Percentiles rank a stretch among this genome's conserved stretches.
phyloP scores from a whole-genome alignment of 2,113 vertebrate genomes.

The Oryzias woworae region DNA sequence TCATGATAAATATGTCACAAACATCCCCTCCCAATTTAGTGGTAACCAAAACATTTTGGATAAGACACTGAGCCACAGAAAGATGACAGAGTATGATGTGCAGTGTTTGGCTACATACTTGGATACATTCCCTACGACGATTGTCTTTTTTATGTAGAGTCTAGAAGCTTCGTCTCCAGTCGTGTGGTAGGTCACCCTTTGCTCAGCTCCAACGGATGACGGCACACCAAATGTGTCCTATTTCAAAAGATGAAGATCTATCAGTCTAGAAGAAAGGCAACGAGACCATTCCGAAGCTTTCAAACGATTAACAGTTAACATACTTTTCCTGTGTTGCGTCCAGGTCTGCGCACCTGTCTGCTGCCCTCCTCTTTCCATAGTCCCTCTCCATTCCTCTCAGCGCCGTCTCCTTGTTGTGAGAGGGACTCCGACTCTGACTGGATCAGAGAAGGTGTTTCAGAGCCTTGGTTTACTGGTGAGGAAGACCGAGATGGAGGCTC shows the following conservation, averaged over 20 bases:
- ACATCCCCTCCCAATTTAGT: no score
- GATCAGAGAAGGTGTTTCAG: slow-evolving; percentile 88
- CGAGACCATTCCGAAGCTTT: not conserved
- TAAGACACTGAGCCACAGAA: not conserved
- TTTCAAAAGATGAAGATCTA: slow-evolving; percentile 31
- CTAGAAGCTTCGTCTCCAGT: slow-evolving; percentile 88
- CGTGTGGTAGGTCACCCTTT: slow-evolving; percentile 80
- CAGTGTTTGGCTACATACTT: slow-evolving; percentile 77
- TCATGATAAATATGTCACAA: no score
- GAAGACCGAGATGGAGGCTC: slow-evolving; percentile 94
- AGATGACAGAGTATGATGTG: not conserved
- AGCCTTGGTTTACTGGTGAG: slow-evolving; percentile 94
- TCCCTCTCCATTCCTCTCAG: slow-evolving; percentile 72
- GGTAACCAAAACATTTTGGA: not conserved
- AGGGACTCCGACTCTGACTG: slow-evolving; percentile 93
- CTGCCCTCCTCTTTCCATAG: slow-evolving; percentile 75
- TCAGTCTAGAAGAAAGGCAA: not conserved
- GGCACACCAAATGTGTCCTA: slow-evolving; percentile 86
- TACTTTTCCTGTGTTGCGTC: slow-evolving; percentile 84
- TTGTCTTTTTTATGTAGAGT: slow-evolving; percentile 96
- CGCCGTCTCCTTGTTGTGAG: slow-evolving; percentile 89
- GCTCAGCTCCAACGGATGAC: slow-evolving; percentile 78
- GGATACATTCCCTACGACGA: slow-evolving; percentile 97
- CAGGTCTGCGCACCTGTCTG: slow-evolving; percentile 81
- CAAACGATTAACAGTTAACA: slow-evolving; percentile 10